Evolutionary conservation across 2,888 invertebrate species (phyloP), one percentile per base, ranked within the genome.

Genomic region (Hemithea aestivaria): DNA sequence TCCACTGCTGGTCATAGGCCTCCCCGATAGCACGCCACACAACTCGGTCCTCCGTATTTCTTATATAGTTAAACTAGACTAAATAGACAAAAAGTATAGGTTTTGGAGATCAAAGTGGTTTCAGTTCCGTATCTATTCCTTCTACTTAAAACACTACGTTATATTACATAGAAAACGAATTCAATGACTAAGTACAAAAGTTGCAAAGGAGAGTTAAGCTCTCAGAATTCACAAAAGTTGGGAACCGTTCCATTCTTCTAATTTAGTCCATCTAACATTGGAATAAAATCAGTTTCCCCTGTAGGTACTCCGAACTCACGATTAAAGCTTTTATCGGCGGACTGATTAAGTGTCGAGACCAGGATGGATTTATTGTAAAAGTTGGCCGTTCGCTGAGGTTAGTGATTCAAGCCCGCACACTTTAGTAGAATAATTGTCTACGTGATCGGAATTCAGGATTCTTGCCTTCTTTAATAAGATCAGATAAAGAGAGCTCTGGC

Each of bases 331-430:
- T 83, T 84, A 84, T 84, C 82, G 76, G 72, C 71, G 74, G 76
- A 77, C 83, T 84, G 85, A 85, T 85, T 87, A 87, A 85, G 83
- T 87, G 84, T 84, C 83, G 83, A 82, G 76, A 72, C 73, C 68
- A 65, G 74, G 82, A 84, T 80, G 82, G 83, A 84, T 85, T 87
- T 85, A 87, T 87, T 85, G 84, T 85, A 81, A 87, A 87, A 87
- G 85, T 87, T 85, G 71, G 78, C 70, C 81, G 79, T 83, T 81
- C 82, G 64, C 66, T 73, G 79, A 81, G 82, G 81, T 80, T 82
- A 84, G 84, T 83, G 83, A 84, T 84, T 84, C 82, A 79, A 80
- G 79, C 76, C 79, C 74, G 81, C 83, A 77, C 84, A 80, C 85
- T 84, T 81, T 77, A 81, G 76, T 77, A 79, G 83, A 81, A 87